A percentile compares a stretch with the other conserved stretches of the same genome.
Conservation (phyloP, 2,888 invertebrate species). For the Neuroscelio doddi region DNA sequence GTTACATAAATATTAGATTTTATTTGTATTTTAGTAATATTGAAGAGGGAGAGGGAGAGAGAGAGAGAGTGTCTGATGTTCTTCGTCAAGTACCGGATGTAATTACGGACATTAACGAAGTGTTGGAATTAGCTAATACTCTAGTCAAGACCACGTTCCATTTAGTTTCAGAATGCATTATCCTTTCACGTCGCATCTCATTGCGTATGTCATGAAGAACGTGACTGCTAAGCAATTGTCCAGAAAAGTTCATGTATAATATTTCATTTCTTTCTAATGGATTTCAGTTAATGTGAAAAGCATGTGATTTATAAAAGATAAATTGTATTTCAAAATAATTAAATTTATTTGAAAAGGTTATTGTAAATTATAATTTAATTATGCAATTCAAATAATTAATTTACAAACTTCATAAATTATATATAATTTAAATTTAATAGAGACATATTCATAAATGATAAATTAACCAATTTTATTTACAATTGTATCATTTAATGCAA, state of each 20-base stretch:
- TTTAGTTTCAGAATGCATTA: constrained; percentile 69
- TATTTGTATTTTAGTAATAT: constrained; percentile 35
- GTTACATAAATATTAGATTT: constrained; percentile 5
- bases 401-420: too few species aligned
- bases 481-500: too few species aligned
- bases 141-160: constrained; percentile 60
- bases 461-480: too few species aligned
- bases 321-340: neutral
- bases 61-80: constrained; percentile 18
- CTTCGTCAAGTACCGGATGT: constrained; percentile 55
- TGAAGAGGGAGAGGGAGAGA: constrained; percentile 29
- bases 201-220: constrained; percentile 43
- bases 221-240: constrained; percentile 29
- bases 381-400: constrained; percentile 3
- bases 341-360: neutral
- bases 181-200: constrained; percentile 54
- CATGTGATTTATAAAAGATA: constrained; percentile 8
- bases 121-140: constrained; percentile 66
- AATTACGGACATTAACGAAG: constrained; percentile 68
- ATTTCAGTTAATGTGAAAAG: constrained; percentile 30
- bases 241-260: constrained; percentile 46
- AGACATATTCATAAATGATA: too few species aligned
- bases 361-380: neutral
- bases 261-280: constrained; percentile 31
- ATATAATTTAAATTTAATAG: too few species aligned